Percentiles rank a stretch among this genome's conserved stretches.
Evolutionary conservation across 2,888 invertebrate genomes (phyloP).

Genomic region (Epistrophe grossulariae): DNA sequence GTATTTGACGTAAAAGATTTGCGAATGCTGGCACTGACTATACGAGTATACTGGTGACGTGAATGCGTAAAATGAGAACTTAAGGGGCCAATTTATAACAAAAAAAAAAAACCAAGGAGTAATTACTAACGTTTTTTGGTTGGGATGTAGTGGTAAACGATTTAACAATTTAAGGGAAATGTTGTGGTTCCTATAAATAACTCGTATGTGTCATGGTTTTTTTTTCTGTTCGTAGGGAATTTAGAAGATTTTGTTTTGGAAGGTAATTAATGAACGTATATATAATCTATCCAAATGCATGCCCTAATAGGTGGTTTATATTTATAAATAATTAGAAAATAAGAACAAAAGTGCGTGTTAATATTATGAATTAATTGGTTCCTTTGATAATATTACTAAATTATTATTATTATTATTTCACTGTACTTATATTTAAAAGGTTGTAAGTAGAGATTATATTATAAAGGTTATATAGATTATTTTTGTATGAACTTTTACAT

Average conservation of each 20-base stretch:
- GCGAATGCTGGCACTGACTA: background rate
- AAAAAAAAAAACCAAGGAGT: background rate
- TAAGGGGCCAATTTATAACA: conserved; percentile 17
- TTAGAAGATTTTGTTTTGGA: background rate
- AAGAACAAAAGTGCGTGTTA: background rate
- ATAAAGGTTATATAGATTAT: too few relatives aligned
- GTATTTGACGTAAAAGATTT: conserved; percentile 49
- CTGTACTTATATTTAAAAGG: background rate
- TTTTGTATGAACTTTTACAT: too few relatives aligned
- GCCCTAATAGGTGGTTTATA: background rate
- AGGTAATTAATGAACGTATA: background rate
- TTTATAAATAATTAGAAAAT: background rate
- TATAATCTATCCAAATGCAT: background rate
- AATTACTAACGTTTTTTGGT: conserved; percentile 20
- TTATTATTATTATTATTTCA: background rate
- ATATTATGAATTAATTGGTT: background rate
- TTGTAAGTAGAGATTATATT: background rate
- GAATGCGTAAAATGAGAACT: conserved; percentile 25
- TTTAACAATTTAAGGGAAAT: conserved; percentile 1
- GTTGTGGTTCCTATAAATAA: background rate
- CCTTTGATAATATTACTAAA: background rate
- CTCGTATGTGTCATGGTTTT: background rate
- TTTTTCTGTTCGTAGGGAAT: background rate
- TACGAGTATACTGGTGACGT: conserved; percentile 5
- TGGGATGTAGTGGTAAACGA: conserved; percentile 20